These are phyloP conservation scores for Remorina albescens DNA, from an alignment of 2,797 vertebrate species.

Conservation along the genomic window DNA sequence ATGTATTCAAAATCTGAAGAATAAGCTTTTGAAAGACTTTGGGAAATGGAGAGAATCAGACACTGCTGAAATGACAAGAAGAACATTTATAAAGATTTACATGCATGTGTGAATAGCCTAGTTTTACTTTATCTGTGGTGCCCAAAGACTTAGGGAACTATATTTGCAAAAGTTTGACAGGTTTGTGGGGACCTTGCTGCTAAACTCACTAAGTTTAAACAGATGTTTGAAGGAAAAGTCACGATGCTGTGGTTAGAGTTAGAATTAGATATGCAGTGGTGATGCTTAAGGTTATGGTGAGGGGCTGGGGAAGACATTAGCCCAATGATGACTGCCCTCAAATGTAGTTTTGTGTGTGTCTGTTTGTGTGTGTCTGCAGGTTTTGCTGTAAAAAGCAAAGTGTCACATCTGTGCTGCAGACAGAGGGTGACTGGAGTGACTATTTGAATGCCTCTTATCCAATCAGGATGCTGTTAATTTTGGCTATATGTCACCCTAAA, in stretches of 20 bases:
- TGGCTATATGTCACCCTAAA: slow-evolving; percentile 43
- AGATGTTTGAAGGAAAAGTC: too few relatives aligned
- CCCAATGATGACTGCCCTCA: too few relatives aligned
- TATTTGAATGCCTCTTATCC: slow-evolving; percentile 47
- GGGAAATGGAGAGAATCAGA: slow-evolving; percentile 29
- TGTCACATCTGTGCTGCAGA: slow-evolving; percentile 36
- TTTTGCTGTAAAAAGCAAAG: slow-evolving; percentile 16
- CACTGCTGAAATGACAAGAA: slow-evolving; percentile 31
- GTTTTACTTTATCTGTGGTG: too few relatives aligned
- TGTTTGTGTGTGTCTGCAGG: slow-evolving; percentile 19
- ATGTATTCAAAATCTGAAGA: slow-evolving; percentile 10
- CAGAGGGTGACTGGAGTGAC: slow-evolving; percentile 34
- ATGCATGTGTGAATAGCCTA: background rate
- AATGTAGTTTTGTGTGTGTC: background rate
- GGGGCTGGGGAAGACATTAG: too few relatives aligned
- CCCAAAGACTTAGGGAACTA: too few relatives aligned
- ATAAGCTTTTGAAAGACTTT: slow-evolving; percentile 12
- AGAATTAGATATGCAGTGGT: too few relatives aligned
- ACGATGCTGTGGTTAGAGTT: too few relatives aligned
- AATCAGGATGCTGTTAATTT: slow-evolving; percentile 53
- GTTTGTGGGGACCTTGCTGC: too few relatives aligned
- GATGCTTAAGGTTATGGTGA: slow-evolving; percentile 2
- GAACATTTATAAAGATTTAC: background rate
- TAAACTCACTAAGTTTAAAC: too few relatives aligned
- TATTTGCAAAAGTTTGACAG: too few relatives aligned